Conservation (phyloP, 2,113 vertebrate species). For the Cololabis saira region DNA sequence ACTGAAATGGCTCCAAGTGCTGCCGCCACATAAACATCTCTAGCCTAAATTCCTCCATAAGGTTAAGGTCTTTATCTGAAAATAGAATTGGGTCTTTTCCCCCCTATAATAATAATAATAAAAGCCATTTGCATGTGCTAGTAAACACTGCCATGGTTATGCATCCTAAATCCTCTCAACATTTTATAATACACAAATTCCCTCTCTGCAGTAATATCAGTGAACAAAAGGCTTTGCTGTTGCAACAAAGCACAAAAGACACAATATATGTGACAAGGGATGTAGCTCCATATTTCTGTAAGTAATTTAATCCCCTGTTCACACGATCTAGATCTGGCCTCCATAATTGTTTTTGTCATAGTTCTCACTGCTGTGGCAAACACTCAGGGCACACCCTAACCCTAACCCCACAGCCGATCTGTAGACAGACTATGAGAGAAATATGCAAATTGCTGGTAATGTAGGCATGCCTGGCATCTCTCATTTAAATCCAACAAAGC, state of each 20-base stretch:
- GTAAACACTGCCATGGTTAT: slow-evolving; percentile 9
- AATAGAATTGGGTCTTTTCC: background rate
- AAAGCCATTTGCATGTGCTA: background rate
- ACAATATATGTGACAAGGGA: background rate
- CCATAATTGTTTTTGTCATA: slow-evolving; percentile 20
- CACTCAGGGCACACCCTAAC: slow-evolving; percentile 28
- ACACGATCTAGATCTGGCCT: slow-evolving; percentile 14
- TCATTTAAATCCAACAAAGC: slow-evolving; percentile 52
- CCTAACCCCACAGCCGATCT: slow-evolving; percentile 35
- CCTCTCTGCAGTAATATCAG: slow-evolving; percentile 12
- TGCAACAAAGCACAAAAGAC: slow-evolving; percentile 36
- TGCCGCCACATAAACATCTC: slow-evolving; percentile 3
- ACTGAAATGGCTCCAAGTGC: background rate
- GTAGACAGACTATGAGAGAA: slow-evolving; percentile 42
- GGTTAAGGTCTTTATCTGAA: slow-evolving; percentile 28
- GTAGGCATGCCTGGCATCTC: slow-evolving; percentile 65
- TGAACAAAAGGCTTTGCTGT: slow-evolving; percentile 37
- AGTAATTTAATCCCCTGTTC: too few species aligned
- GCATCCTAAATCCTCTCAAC: slow-evolving; percentile 38
- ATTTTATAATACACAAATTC: slow-evolving; percentile 8
- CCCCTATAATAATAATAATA: too few species aligned
- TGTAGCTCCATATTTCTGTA: background rate
- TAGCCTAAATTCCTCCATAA: slow-evolving; percentile 19
- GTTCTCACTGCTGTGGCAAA: slow-evolving; percentile 31
- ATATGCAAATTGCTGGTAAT: slow-evolving; percentile 66